Evolutionary conservation across 2,888 invertebrate genomes (phyloP), one percentile per base, ranked within the genome.

Genomic region (Steinernema scapterisci): DNA sequence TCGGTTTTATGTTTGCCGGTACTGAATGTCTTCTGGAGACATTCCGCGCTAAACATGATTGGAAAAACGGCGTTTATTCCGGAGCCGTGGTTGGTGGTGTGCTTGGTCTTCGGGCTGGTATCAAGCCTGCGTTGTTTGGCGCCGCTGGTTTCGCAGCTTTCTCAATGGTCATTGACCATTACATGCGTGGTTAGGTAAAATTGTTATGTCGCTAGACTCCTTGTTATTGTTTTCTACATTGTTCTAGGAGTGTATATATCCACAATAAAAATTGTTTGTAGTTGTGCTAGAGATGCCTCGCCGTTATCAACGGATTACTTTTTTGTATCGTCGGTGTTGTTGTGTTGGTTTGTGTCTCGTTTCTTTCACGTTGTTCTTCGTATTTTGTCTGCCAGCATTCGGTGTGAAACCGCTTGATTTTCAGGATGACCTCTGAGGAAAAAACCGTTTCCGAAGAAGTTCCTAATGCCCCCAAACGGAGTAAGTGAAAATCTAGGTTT

Each of bases 81-180:
- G 86, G 86, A 63, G 84, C 80, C 27, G 81, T 86, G 44, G 86
- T 86, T 19, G 99, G 99, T 70, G 97, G 96, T 45, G 88, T 96
- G 45, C 93, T 91, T 31, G 91, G 91, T 7, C 81, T 91, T 13
- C 87, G 91, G 87, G 97, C 96, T 88, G 97, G 97, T 72, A 89
- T 97, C 19, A 95, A 93, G 89, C 95, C 97, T 38, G 83, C 82
- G 7, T 82, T 96, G 46, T 89, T 96, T 83, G 97, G 99, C 45
- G 97, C 97, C 23, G 93, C 94, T 72, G 97, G 97, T 13, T 99
- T 99, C 90, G 97, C 97, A 71, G 94, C 94, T 21, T 99, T 99
- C 89, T 97, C 97, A 27, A 94, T 96, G 71, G 92, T 92, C 0
- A 97, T 99, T 83, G 99, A 99, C 89, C 97, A 96, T 74, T 87